Evolutionary conservation across 2,797 vertebrate species (phyloP).

Genomic region (Sebastes iracundus): DNA sequence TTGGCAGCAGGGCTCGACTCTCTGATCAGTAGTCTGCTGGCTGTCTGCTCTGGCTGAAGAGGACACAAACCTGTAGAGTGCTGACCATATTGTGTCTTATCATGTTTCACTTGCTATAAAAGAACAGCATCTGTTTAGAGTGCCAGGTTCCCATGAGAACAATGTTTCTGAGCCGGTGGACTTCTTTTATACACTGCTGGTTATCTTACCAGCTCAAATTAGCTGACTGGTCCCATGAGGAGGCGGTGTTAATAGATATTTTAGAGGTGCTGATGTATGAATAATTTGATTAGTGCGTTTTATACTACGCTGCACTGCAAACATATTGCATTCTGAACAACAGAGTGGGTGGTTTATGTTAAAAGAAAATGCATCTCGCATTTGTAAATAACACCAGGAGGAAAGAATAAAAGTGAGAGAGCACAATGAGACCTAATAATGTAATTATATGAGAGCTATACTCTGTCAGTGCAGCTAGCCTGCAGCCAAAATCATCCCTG

Average conservation of each 20-base stretch:
- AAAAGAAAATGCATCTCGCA: background rate
- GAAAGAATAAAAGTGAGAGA: background rate
- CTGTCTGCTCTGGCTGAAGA: slow-evolving; percentile 56
- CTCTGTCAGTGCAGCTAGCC: background rate
- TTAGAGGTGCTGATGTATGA: slow-evolving; percentile 63
- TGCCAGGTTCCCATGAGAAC: slow-evolving; percentile 74
- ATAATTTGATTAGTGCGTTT: slow-evolving; percentile 57
- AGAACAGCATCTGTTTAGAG: slow-evolving; percentile 73
- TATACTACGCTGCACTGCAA: slow-evolving; percentile 13
- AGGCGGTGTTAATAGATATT: slow-evolving; percentile 62
- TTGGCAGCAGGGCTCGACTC: slow-evolving; percentile 49
- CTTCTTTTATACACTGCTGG: slow-evolving; percentile 61
- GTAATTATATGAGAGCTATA: background rate
- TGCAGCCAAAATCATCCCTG: slow-evolving; percentile 8
- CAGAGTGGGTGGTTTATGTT: background rate
- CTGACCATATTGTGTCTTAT: slow-evolving; percentile 61
- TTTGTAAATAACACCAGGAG: background rate
- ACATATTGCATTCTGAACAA: slow-evolving; percentile 26
- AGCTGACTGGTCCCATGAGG: slow-evolving; percentile 63
- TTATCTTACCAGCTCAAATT: slow-evolving; percentile 65
- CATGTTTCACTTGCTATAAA: slow-evolving; percentile 50
- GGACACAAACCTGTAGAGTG: slow-evolving; percentile 67
- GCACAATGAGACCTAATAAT: background rate
- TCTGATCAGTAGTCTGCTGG: slow-evolving; percentile 60
- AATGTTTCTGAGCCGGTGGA: slow-evolving; percentile 56